These are phyloP conservation scores for Tanypteryx hageni DNA, from an alignment of 2,888 invertebrate genomes.

Conservation along the genomic window DNA sequence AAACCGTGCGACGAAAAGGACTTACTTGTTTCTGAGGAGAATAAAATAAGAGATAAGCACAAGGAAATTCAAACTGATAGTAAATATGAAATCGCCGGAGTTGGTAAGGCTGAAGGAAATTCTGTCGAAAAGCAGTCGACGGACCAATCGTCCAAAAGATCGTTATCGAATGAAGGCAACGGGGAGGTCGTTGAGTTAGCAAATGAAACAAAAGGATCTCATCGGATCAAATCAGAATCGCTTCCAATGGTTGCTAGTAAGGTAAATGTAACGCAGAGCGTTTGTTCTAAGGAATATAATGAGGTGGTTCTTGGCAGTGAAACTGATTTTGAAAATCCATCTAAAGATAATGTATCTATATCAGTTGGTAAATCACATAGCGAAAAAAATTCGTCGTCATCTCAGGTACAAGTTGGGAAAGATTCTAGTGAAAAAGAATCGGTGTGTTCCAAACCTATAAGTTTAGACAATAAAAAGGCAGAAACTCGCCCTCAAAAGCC, in stretches of 20 bases:
- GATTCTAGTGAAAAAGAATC: neutral
- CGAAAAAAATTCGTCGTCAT: neutral
- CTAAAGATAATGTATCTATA: constrained; percentile 12
- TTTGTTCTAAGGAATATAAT: neutral
- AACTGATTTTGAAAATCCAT: neutral
- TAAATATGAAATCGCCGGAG: neutral
- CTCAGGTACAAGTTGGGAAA: constrained; percentile 52
- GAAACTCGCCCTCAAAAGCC: neutral
- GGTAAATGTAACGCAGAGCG: neutral
- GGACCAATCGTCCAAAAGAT: neutral
- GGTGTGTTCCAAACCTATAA: neutral
- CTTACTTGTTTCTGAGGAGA: constrained; percentile 28
- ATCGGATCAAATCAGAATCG: constrained; percentile 11
- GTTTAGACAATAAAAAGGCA: constrained; percentile 43
- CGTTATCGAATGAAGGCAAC: neutral
- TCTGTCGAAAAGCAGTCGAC: neutral
- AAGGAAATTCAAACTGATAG: neutral
- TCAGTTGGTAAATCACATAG: neutral
- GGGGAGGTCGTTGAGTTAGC: neutral
- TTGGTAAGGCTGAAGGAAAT: constrained; percentile 2
- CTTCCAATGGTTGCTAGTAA: neutral
- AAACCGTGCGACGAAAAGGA: constrained; percentile 9
- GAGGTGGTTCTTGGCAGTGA: neutral
- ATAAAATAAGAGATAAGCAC: constrained; percentile 56
- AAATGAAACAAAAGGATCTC: constrained; percentile 46